Percentiles rank a stretch among this genome's conserved stretches.
phyloP scores from a whole-genome alignment of 1,140 invertebrate genomes.

The Macrosteles quadrilineatus region DNA sequence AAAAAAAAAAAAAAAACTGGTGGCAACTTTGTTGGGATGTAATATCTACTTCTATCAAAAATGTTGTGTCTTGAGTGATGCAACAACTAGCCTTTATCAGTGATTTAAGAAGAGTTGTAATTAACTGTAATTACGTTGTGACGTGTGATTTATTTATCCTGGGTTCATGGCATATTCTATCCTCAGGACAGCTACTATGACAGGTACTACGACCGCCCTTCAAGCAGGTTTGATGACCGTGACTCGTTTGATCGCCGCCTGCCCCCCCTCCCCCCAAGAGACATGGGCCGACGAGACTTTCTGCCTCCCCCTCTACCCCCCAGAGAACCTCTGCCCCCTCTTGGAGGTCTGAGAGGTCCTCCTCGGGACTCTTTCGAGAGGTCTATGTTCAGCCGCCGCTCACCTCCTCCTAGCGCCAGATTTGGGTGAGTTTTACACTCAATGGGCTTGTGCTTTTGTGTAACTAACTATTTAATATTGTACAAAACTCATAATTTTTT shows the following conservation, averaged over 20 bases:
- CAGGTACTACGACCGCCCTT: slow-evolving; percentile 72
- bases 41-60: too few relatives aligned
- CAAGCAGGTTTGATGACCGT: slow-evolving; percentile 66
- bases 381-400: slow-evolving; percentile 24
- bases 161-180: not conserved
- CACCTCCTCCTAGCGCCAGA: slow-evolving; percentile 11
- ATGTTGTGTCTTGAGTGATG: too few relatives aligned
- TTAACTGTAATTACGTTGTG: too few relatives aligned
- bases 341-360: slow-evolving; percentile 8
- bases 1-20: too few relatives aligned
- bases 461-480: too few relatives aligned
- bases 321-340: slow-evolving; percentile 54
- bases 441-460: too few relatives aligned
- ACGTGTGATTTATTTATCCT: too few relatives aligned
- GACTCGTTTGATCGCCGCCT: slow-evolving; percentile 79
- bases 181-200: slow-evolving; percentile 75
- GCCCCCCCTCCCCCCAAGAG: slow-evolving; percentile 61
- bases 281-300: slow-evolving; percentile 51
- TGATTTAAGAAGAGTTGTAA: too few relatives aligned
- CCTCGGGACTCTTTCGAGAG: slow-evolving; percentile 22
- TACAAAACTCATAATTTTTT: too few relatives aligned
- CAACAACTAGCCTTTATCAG: too few relatives aligned
- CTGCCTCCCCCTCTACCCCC: slow-evolving; percentile 47
- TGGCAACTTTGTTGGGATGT: too few relatives aligned
- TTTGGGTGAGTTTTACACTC: slow-evolving; percentile 19